These are phyloP conservation scores for Microctenopoma lineatum DNA, from an alignment of 2,797 vertebrate species.

Conservation along the genomic window DNA sequence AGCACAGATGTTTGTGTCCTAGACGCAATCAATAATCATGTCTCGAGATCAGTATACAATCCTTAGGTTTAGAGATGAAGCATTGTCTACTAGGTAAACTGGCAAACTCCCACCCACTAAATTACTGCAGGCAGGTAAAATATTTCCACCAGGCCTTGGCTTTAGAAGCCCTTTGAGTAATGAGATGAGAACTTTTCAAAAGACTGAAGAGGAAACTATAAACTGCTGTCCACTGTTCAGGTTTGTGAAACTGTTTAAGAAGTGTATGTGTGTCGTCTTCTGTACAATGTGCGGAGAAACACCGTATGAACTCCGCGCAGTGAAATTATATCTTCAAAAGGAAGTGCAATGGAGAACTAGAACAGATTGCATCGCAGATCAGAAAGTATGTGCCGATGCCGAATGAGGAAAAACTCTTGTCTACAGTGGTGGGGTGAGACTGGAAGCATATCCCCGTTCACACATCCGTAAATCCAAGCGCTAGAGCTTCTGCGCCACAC, in stretches of 20 bases:
- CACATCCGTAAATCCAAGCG: slow-evolving; percentile 45
- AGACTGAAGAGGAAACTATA: not conserved
- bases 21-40: slow-evolving; percentile 59
- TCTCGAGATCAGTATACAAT: slow-evolving; percentile 35
- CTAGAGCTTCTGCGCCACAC: slow-evolving; percentile 32
- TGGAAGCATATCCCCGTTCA: slow-evolving; percentile 31
- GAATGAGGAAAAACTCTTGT: slow-evolving; percentile 8
- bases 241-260: slow-evolving; percentile 20
- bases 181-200: slow-evolving; percentile 12
- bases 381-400: not conserved
- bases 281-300: slow-evolving; percentile 9
- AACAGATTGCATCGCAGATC: slow-evolving; percentile 6
- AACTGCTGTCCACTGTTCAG: slow-evolving; percentile 39
- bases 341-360: slow-evolving; percentile 15
- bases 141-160: slow-evolving; percentile 41
- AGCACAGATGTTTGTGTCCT: slow-evolving; percentile 26
- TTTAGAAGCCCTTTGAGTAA: slow-evolving; percentile 39
- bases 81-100: slow-evolving; percentile 22
- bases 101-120: slow-evolving; percentile 45
- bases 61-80: slow-evolving; percentile 32
- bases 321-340: slow-evolving; percentile 10
- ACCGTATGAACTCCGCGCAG: not conserved
- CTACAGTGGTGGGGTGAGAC: slow-evolving; percentile 15
- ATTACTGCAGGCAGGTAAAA: slow-evolving; percentile 50
- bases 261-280: not conserved